Evolutionary conservation across 2,888 invertebrate genomes (phyloP).

Genomic region (Trissonchulus latispiculum): DNA sequence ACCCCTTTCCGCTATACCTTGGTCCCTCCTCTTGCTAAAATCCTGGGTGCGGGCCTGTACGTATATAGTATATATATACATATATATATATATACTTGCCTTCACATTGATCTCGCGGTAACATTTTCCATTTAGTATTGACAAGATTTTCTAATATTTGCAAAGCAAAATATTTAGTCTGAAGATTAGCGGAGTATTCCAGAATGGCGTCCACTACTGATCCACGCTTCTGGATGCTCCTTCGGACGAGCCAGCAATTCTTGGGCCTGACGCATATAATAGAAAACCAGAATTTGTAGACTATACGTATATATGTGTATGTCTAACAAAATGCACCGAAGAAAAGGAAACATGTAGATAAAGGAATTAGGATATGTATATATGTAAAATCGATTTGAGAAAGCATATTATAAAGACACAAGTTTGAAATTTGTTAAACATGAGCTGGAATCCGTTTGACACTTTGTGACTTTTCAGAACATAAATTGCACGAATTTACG

Average conservation of each 20-base stretch:
- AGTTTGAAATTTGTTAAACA: too few relatives aligned
- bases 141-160: constrained; percentile 99
- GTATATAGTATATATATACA: background rate
- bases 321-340: background rate
- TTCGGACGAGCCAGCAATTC: constrained; percentile 86
- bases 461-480: too few relatives aligned
- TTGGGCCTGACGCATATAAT: constrained; percentile 62
- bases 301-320: background rate
- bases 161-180: constrained; percentile 97
- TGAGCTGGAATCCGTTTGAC: too few relatives aligned
- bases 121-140: constrained; percentile 95
- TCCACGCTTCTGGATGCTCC: constrained; percentile 94
- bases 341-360: too few relatives aligned
- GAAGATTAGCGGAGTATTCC: constrained; percentile 86
- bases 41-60: too few relatives aligned
- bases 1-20: too few relatives aligned
- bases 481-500: too few relatives aligned
- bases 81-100: background rate
- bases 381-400: too few relatives aligned
- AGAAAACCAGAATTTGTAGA: background rate
- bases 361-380: too few relatives aligned
- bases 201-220: constrained; percentile 92
- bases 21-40: too few relatives aligned
- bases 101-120: constrained; percentile 59
- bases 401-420: too few relatives aligned